Conservation (phyloP, 1,140 invertebrate genomes). For the Ooceraea biroi region DNA sequence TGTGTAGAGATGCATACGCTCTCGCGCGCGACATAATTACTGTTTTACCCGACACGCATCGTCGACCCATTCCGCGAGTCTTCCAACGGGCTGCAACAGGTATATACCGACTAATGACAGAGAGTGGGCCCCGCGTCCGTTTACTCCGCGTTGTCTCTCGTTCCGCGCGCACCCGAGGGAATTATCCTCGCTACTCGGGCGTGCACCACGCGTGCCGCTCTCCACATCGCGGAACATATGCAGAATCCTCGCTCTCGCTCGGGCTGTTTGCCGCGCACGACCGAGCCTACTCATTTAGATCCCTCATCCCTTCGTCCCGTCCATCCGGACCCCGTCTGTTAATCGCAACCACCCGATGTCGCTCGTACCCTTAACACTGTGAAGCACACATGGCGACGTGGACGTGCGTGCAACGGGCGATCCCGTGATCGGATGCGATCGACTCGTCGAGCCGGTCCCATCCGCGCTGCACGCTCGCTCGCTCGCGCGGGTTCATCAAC, state of each 20-base stretch:
- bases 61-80: conserved; percentile 62
- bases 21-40: conserved; percentile 77
- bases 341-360: conserved; percentile 15
- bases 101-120: conserved; percentile 55
- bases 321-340: not conserved
- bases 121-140: not conserved
- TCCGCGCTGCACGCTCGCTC: not conserved
- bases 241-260: not conserved
- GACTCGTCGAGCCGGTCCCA: conserved; percentile 19
- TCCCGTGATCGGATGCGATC: conserved; percentile 11
- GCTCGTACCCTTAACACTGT: not conserved
- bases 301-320: too few species aligned
- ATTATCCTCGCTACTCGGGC: conserved; percentile 16
- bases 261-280: not conserved
- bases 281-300: not conserved
- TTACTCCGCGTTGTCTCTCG: not conserved
- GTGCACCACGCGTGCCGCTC: conserved; percentile 22
- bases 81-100: conserved; percentile 39
- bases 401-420: not conserved
- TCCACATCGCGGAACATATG: not conserved
- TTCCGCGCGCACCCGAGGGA: conserved; percentile 14
- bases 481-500: conserved; percentile 3
- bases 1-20: conserved; percentile 49
- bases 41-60: conserved; percentile 79
- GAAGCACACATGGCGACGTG: not conserved